Conservation (phyloP, 1,140 invertebrate genomes). For the Heliconius nattereri region DNA sequence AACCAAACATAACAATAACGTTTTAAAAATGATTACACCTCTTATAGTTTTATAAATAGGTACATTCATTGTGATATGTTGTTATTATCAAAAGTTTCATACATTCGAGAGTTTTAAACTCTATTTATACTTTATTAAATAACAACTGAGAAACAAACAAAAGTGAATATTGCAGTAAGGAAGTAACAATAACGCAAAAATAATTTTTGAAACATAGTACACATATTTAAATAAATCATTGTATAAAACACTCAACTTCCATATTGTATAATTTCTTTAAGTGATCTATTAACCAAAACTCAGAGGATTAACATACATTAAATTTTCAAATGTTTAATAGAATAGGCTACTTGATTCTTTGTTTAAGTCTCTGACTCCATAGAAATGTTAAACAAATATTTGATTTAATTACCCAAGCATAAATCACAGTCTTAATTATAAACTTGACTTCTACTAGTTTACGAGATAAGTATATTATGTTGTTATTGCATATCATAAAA, state of each 20-base stretch:
- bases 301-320: too few species aligned
- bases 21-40: not conserved
- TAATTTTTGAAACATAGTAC: not conserved
- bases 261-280: not conserved
- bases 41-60: constrained; percentile 2
- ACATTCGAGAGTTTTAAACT: constrained; percentile 32
- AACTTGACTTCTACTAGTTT: too few species aligned
- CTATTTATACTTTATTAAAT: constrained; percentile 10
- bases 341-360: not conserved
- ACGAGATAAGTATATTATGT: too few species aligned
- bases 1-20: constrained; percentile 19
- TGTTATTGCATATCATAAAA: too few species aligned
- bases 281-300: too few species aligned
- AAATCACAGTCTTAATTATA: too few species aligned
- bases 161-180: not conserved
- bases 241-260: not conserved
- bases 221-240: not conserved
- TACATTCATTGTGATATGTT: constrained; percentile 16
- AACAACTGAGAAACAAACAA: not conserved
- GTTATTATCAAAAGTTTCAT: constrained; percentile 13
- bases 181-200: not conserved
- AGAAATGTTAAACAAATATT: too few species aligned
- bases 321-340: not conserved
- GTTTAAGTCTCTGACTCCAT: too few species aligned
- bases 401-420: too few species aligned